Evolutionary conservation across 1,140 invertebrate species (phyloP), one percentile per base, ranked within the genome.

Genomic region (Odontomachus brunneus): DNA sequence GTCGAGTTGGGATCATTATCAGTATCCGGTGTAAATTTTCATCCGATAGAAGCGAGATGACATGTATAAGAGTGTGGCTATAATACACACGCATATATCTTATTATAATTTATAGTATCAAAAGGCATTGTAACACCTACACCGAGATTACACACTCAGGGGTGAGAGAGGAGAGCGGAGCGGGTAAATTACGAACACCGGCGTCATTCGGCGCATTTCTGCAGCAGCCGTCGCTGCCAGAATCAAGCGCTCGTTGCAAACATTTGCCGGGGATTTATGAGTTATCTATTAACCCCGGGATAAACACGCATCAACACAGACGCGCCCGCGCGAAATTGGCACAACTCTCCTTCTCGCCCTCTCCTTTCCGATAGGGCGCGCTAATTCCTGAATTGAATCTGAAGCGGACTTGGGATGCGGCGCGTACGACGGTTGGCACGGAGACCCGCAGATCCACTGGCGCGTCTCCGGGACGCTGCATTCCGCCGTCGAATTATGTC

Each of bases 381-480:
- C 69, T 76, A 44, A 65, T 75, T 76, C 62, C 26, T 78, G 62
- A 67, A 66, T 76, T 26, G 48, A 38, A 67, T 78, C 53, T 78
- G n/a, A 78, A 29, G 57, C 12, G 17, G 22, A 59, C 33, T 15
- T 44, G 19, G 19, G 48, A 51, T 11, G 62, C 9, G 44, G 5
- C 48, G 49, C 74, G 49, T 44, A 67, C 74, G 29, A 69, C 63
- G 67, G 55, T n/a, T 78, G 75, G 49, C 75, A 44, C 14, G 60
- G 65, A 51, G 51, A 38, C 14, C 49, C 29, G 19, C 3, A 5
- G 26, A 57, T n/a, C 44, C 44, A n/a, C 33, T 78, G 75, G 63
- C 75, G 51, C 12, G 33, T n/a, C 29, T 12, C 49, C 19, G 49
- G n/a, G n/a, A n/a, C n/a, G n/a, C n/a, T 14, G 14, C n/a, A 63